Conservation (phyloP, 2,888 invertebrate species). For the Drosophila cracens region DNA sequence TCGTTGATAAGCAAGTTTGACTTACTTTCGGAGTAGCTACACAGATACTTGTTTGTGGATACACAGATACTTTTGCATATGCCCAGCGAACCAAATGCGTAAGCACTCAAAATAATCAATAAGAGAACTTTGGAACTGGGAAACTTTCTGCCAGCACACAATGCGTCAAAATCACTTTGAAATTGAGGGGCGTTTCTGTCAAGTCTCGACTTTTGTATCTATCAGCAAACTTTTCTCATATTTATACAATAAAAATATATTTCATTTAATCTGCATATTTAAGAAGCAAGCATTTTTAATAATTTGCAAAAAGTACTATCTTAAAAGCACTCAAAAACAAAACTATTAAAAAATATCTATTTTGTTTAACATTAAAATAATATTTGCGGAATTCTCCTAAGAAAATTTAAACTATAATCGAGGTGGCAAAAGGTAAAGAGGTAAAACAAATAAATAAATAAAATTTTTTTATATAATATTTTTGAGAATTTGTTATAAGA, state of each 20-base stretch:
- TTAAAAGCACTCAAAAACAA: not conserved
- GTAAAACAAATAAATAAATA: not conserved
- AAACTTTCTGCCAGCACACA: slow-evolving; percentile 35
- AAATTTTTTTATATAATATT: not conserved
- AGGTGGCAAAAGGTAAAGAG: not conserved
- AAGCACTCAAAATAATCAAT: slow-evolving; percentile 78
- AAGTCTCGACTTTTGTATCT: slow-evolving; percentile 15
- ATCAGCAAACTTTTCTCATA: not conserved
- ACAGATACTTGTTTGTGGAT: slow-evolving; percentile 34
- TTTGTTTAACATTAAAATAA: not conserved
- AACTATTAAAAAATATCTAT: too few relatives aligned
- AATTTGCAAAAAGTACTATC: not conserved
- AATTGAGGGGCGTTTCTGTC: slow-evolving; percentile 47
- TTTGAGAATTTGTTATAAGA: not conserved
- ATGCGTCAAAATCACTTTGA: slow-evolving; percentile 50
- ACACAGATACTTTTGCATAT: slow-evolving; percentile 50
- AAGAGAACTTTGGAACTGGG: slow-evolving; percentile 71
- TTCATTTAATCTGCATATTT: not conserved
- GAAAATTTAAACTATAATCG: not conserved
- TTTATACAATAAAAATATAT: not conserved
- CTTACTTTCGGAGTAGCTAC: slow-evolving; percentile 61
- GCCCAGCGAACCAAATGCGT: slow-evolving; percentile 61
- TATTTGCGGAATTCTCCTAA: not conserved
- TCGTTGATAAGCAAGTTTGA: slow-evolving; percentile 72
- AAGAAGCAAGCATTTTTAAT: not conserved